A percentile compares a stretch with the other conserved stretches of the same genome.
Conservation (phyloP, 1,140 invertebrate species). For the Papilio aristodemus region DNA sequence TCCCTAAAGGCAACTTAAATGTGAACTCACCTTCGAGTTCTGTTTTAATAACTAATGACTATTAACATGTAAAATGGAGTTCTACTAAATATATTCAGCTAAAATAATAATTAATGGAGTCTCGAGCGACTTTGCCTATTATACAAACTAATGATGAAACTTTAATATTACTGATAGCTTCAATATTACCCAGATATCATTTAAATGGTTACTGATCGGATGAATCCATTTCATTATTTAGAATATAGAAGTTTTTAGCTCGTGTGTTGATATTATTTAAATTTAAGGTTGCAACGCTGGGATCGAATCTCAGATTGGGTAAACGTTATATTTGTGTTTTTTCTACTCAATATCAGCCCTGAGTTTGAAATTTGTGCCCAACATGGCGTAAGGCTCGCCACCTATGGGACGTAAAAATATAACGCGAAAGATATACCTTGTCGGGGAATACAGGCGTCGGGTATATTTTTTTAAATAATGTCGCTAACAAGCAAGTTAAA, state of each 20-base stretch:
- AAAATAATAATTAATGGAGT: slow-evolving; percentile 8
- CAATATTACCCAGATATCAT: neutral
- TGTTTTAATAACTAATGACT: neutral
- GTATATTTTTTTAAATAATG: too few relatives aligned
- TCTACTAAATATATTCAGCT: neutral
- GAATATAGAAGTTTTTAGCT: neutral
- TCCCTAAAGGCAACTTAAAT: neutral
- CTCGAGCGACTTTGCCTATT: neutral
- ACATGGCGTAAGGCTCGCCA: too few relatives aligned
- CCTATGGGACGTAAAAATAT: too few relatives aligned
- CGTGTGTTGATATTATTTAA: too few relatives aligned
- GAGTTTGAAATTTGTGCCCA: too few relatives aligned
- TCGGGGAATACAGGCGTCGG: too few relatives aligned
- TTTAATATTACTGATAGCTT: neutral
- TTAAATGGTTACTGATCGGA: neutral
- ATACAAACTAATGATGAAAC: slow-evolving; percentile 9
- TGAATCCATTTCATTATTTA: neutral
- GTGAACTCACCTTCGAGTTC: neutral
- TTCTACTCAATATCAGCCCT: too few relatives aligned
- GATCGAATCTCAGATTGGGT: too few relatives aligned
- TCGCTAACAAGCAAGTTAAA: too few relatives aligned
- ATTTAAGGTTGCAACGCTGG: too few relatives aligned
- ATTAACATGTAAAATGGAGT: neutral
- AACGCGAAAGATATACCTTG: too few relatives aligned
- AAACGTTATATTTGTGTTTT: too few relatives aligned